Evolutionary conservation across 2,797 vertebrate genomes (phyloP).

Genomic region (Crenichthys baileyi): DNA sequence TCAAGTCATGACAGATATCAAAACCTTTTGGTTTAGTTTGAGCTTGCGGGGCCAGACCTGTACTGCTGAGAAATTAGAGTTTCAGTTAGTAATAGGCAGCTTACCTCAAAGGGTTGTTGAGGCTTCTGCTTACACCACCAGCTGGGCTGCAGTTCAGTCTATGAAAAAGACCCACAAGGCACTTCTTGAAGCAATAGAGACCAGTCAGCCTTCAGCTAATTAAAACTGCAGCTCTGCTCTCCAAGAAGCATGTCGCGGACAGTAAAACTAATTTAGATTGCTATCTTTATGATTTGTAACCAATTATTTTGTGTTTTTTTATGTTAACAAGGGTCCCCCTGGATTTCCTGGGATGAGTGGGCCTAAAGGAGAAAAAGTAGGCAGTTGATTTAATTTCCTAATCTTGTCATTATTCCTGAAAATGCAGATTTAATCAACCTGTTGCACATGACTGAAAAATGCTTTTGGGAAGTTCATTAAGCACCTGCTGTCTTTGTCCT

Average conservation of each 20-base stretch:
- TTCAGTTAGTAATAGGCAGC: slow-evolving; percentile 30
- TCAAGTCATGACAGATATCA: slow-evolving; percentile 24
- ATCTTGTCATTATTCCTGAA: slow-evolving; percentile 35
- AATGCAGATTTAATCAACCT: slow-evolving; percentile 44
- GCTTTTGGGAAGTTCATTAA: slow-evolving; percentile 57
- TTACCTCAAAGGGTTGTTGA: slow-evolving; percentile 21
- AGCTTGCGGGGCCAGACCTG: not conserved
- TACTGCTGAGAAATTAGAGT: not conserved
- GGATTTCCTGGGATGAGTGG: slow-evolving; percentile 91
- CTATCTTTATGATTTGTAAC: slow-evolving; percentile 42
- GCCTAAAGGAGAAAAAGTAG: slow-evolving; percentile 96
- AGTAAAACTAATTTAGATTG: slow-evolving; percentile 49
- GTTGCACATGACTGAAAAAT: slow-evolving; percentile 50
- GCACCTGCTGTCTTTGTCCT: slow-evolving; percentile 59
- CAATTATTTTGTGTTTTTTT: slow-evolving; percentile 20
- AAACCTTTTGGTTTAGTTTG: slow-evolving; percentile 14
- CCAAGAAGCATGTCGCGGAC: slow-evolving; percentile 46
- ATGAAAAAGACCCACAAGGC: slow-evolving; percentile 48
- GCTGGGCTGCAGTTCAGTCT: slow-evolving; percentile 39
- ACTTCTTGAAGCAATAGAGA: slow-evolving; percentile 70
- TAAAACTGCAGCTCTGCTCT: slow-evolving; percentile 62
- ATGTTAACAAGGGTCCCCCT: slow-evolving; percentile 85
- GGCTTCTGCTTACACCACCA: slow-evolving; percentile 35
- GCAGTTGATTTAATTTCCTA: slow-evolving; percentile 44
- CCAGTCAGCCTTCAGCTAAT: slow-evolving; percentile 73